phyloP scores from a whole-genome alignment of 2,888 invertebrate species.

The Trichopria drosophilae region DNA sequence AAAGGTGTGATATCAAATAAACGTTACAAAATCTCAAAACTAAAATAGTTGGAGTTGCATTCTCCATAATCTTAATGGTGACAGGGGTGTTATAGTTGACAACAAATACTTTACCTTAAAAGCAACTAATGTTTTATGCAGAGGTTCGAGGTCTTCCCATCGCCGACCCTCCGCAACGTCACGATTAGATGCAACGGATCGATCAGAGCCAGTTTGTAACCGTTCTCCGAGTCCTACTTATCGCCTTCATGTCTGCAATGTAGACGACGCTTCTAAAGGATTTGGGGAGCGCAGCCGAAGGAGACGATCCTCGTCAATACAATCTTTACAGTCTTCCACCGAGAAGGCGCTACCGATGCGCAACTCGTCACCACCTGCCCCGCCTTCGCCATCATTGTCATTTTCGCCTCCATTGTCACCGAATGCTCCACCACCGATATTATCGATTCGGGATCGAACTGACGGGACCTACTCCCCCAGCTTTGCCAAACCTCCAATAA shows the following conservation, averaged over 20 bases:
- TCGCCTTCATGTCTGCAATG: conserved; percentile 55
- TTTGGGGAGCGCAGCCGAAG: conserved; percentile 37
- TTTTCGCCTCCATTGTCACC: no score
- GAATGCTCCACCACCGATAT: no score
- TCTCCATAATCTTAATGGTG: no score
- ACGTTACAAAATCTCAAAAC: background rate
- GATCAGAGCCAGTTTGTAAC: no score
- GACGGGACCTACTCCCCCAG: conserved; percentile 56
- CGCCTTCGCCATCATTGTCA: no score
- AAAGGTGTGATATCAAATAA: background rate
- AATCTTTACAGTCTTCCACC: conserved; percentile 40
- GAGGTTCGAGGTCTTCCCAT: conserved; percentile 41
- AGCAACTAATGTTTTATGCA: conserved; percentile 24
- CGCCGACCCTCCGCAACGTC: conserved; percentile 33
- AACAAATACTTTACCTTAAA: background rate
- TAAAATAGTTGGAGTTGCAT: background rate
- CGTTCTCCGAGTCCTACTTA: conserved; percentile 57
- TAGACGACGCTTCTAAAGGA: conserved; percentile 52
- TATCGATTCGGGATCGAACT: no score
- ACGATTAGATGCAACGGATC: conserved; percentile 39
- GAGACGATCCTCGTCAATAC: conserved; percentile 40
- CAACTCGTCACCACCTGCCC: conserved; percentile 41
- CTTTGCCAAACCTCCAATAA: conserved; percentile 38
- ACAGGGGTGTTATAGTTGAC: no score
- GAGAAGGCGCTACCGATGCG: conserved; percentile 31